phyloP scores from a whole-genome alignment of 2,797 vertebrate genomes.

The Brotula barbata region DNA sequence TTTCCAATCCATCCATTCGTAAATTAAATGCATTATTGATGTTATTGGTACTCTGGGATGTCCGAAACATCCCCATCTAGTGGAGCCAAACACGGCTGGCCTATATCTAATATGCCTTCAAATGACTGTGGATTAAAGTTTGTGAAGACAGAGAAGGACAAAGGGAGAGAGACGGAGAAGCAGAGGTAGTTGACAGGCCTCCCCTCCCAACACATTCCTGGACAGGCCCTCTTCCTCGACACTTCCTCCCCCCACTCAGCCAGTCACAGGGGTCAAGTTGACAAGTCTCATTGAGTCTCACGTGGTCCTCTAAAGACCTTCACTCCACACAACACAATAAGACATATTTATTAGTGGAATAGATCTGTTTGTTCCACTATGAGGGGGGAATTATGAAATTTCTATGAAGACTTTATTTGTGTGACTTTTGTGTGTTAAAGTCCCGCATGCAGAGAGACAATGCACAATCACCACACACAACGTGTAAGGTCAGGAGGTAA shows the following conservation, averaged over 20 bases:
- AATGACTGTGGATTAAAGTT: too few species aligned
- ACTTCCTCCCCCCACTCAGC: slow-evolving; percentile 71
- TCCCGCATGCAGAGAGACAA: slow-evolving; percentile 17
- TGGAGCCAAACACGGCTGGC: too few species aligned
- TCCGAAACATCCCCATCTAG: too few species aligned
- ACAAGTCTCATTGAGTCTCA: slow-evolving; percentile 75
- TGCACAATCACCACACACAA: slow-evolving; percentile 12
- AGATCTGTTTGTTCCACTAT: slow-evolving; percentile 56
- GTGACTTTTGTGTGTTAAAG: slow-evolving; percentile 37
- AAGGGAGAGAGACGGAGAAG: slow-evolving; percentile 26
- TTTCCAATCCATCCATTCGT: too few species aligned
- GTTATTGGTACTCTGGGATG: too few species aligned
- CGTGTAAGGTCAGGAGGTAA: slow-evolving; percentile 4
- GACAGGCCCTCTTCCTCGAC: slow-evolving; percentile 76
- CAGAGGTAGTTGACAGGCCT: slow-evolving; percentile 58
- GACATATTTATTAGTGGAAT: slow-evolving; percentile 53
- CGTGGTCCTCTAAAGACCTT: slow-evolving; percentile 63
- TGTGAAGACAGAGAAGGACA: too few species aligned
- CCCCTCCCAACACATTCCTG: slow-evolving; percentile 78
- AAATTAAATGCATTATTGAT: too few species aligned
- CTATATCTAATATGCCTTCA: too few species aligned
- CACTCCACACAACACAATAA: slow-evolving; percentile 69
- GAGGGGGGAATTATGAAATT: slow-evolving; percentile 50
- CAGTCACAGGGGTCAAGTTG: slow-evolving; percentile 74
- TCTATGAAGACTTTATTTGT: slow-evolving; percentile 43